Conservation (phyloP, 2,888 invertebrate species). For the Ptychoptera contaminata region DNA sequence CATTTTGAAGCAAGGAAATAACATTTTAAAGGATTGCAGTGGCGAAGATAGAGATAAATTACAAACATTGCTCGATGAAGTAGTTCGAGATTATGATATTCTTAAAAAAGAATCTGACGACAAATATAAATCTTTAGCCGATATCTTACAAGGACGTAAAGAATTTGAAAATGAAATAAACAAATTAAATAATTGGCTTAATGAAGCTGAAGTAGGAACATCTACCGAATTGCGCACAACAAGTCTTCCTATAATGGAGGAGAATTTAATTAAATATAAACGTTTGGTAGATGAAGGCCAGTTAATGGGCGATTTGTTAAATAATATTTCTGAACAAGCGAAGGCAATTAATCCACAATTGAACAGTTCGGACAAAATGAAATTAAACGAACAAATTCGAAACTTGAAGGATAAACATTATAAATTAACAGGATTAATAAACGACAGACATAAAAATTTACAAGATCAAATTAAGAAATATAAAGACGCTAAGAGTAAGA, state of each 20-base stretch:
- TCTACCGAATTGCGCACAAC: slow-evolving; percentile 66
- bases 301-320: slow-evolving; percentile 51
- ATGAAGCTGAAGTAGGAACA: slow-evolving; percentile 77
- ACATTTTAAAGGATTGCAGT: slow-evolving; percentile 66
- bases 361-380: slow-evolving; percentile 71
- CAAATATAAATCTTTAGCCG: slow-evolving; percentile 52
- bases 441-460: slow-evolving; percentile 56
- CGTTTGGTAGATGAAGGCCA: slow-evolving; percentile 60
- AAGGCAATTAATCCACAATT: slow-evolving; percentile 65
- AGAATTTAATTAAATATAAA: slow-evolving; percentile 75
- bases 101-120: slow-evolving; percentile 58
- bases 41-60: slow-evolving; percentile 49
- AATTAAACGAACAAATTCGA: slow-evolving; percentile 64
- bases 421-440: slow-evolving; percentile 55
- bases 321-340: slow-evolving; percentile 61
- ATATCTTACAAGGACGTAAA: slow-evolving; percentile 59
- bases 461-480: slow-evolving; percentile 66
- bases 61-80: slow-evolving; percentile 48
- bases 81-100: slow-evolving; percentile 54
- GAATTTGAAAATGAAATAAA: slow-evolving; percentile 69
- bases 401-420: slow-evolving; percentile 63
- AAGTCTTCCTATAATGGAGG: slow-evolving; percentile 67
- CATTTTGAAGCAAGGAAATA: slow-evolving; percentile 57
- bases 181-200: slow-evolving; percentile 73
- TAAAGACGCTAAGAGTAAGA: slow-evolving; percentile 61